A percentile compares a stretch with the other conserved stretches of the same genome.
Conservation (phyloP, 2,797 vertebrate genomes). For the Oreochromis grahami region DNA sequence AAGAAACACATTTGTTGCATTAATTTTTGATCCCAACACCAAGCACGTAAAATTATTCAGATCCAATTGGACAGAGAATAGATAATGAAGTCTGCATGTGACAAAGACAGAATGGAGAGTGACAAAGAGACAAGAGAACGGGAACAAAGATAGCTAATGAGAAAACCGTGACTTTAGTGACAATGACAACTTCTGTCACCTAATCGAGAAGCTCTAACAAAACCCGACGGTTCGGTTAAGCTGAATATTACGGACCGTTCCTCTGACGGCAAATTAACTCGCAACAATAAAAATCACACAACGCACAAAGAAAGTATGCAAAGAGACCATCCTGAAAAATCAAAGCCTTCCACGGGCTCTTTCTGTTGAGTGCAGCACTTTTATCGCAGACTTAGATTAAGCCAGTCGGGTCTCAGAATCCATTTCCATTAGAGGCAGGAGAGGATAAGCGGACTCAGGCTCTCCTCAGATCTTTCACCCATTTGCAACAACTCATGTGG, state of each 20-base stretch:
- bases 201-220: not conserved
- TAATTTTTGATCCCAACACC: constrained; percentile 44
- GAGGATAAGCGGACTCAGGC: not conserved
- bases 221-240: not conserved
- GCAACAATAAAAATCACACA: not conserved
- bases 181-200: not conserved
- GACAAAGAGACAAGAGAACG: constrained; percentile 2
- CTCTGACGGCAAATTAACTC: not conserved
- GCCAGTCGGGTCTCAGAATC: not conserved
- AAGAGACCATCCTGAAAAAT: not conserved
- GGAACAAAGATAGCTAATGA: not conserved
- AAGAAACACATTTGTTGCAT: constrained; percentile 43
- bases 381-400: not conserved
- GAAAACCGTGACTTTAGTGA: not conserved
- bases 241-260: not conserved
- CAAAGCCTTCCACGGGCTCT: not conserved
- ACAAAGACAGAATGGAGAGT: constrained; percentile 26
- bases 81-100: constrained; percentile 35
- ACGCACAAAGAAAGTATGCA: not conserved
- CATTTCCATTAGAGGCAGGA: not conserved
- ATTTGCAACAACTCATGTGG: not conserved
- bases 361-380: constrained; percentile 24
- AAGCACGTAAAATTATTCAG: constrained; percentile 41
- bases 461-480: not conserved
- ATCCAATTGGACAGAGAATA: constrained; percentile 35